Evolutionary conservation across 2,888 invertebrate genomes (phyloP), one percentile per base, ranked within the genome.

Genomic region (Zaprionus lineosus): DNA sequence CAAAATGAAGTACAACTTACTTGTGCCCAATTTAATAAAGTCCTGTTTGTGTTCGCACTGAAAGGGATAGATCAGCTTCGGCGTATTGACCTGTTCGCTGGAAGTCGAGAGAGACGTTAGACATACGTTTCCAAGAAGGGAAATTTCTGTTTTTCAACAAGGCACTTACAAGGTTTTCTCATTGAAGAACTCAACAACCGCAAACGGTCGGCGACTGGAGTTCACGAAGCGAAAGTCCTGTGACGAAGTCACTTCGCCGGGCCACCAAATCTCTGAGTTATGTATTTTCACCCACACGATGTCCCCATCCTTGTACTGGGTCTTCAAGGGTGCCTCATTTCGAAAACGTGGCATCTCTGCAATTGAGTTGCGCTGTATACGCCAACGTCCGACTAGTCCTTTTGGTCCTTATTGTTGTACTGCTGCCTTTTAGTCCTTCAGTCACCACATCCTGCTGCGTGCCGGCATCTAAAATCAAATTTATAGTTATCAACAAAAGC

Each of bases 261-360:
- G 96, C 96, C 96, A 96, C 95, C 96, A 96, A 83, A 93, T 93
- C 34, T 78, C 79, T 1, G 70, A 58, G 29, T 93, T 92, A 28
- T 95, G 94, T 63, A 96, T 90, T 89, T 96, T 96, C 12, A 96
- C 95, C 96, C 96, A 96, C 65, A 96, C 96, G 81, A 96, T 91
- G 84, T 96, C 95, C 46, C 95, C 95, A 77, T 94, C 93, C 79
- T 92, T 91, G 90, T 88, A 89, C 5, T 47, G 37, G 2, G 43
- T 28, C 31, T 40, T 26, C 2, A 28, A 50, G 4, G 16, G 0
- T 8, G 57, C 57, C 0, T 56, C 43, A 37, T 74, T 84, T 3
- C 84, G 74, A 14, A 56, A 37, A 5, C 68, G 68, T 3, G 86
- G 81, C 87, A 87, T 87, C 1, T 28, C 55, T 8, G 1, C 8